Conservation (phyloP, 2,113 vertebrate genomes). For the Thamnaconus septentrionalis region DNA sequence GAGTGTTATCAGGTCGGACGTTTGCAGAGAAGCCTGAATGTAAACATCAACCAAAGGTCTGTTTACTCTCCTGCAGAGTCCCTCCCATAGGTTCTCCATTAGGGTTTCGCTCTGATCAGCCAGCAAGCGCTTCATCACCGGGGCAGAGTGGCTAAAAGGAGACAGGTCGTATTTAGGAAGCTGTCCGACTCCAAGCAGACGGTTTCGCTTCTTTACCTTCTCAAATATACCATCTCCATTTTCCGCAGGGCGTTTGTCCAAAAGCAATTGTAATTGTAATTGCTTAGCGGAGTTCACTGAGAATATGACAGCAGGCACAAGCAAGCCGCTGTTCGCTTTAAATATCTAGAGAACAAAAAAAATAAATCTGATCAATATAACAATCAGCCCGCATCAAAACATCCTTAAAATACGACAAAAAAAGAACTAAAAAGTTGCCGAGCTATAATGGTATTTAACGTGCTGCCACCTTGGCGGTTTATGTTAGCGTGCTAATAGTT, state of each 20-base stretch:
- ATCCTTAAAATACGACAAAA: no score
- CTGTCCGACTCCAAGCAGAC: conserved; percentile 37
- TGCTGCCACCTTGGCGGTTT: no score
- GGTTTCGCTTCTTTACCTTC: conserved; percentile 9
- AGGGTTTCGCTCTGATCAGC: conserved; percentile 50
- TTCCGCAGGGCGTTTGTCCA: conserved; percentile 20
- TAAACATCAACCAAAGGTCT: conserved; percentile 60
- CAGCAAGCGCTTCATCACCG: conserved; percentile 57
- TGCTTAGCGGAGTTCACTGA: no score
- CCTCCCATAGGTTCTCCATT: conserved; percentile 62
- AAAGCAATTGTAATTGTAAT: conserved; percentile 14
- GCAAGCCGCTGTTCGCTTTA: no score
- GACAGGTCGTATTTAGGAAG: conserved; percentile 27
- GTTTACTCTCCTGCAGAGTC: conserved; percentile 51
- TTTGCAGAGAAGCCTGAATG: conserved; percentile 48
- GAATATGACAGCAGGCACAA: no score
- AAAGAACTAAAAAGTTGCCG: no score
- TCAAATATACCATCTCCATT: conserved; percentile 34
- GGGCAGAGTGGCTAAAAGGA: conserved; percentile 21
- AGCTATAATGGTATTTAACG: no score
- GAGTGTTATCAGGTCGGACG: conserved; percentile 53
- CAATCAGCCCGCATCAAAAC: no score
- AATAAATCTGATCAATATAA: no score
- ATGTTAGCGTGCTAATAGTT: no score
- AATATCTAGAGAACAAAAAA: no score